phyloP scores from a whole-genome alignment of 2,113 vertebrate species.

The Periophthalmodon schlosseri region DNA sequence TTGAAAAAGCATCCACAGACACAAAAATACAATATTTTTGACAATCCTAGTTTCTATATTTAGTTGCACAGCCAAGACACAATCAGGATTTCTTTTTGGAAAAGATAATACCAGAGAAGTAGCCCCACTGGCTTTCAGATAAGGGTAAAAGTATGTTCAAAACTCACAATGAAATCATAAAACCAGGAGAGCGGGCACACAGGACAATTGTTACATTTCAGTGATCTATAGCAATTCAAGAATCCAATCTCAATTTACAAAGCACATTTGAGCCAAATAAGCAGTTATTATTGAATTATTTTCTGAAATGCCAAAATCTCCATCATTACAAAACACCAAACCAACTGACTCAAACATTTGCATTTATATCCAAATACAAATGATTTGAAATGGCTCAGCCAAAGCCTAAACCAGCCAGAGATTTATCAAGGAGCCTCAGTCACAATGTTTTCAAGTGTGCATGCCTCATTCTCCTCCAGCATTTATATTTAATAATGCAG shows the following conservation, averaged over 20 bases:
- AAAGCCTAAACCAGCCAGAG: neutral
- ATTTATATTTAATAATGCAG: constrained; percentile 5
- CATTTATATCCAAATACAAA: neutral
- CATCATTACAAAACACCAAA: neutral
- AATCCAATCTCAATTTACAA: neutral
- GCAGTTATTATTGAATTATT: neutral
- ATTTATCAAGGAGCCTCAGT: neutral
- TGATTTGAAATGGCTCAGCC: neutral
- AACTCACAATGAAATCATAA: neutral
- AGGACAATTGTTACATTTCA: neutral
- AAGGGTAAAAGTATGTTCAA: neutral
- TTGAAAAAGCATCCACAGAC: no score
- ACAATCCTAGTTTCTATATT: neutral
- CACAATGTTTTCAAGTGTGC: neutral
- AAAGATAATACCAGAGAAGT: neutral
- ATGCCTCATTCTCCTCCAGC: neutral
- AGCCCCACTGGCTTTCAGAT: neutral
- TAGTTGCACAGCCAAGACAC: neutral
- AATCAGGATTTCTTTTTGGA: neutral
- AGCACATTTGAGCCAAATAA: neutral
- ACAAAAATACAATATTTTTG: neutral
- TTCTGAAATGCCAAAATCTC: neutral
- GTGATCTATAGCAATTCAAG: neutral
- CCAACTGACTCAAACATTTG: neutral
- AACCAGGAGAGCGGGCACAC: neutral